Conservation (phyloP, 2,113 vertebrate species). For the Cardinalis cardinalis region DNA sequence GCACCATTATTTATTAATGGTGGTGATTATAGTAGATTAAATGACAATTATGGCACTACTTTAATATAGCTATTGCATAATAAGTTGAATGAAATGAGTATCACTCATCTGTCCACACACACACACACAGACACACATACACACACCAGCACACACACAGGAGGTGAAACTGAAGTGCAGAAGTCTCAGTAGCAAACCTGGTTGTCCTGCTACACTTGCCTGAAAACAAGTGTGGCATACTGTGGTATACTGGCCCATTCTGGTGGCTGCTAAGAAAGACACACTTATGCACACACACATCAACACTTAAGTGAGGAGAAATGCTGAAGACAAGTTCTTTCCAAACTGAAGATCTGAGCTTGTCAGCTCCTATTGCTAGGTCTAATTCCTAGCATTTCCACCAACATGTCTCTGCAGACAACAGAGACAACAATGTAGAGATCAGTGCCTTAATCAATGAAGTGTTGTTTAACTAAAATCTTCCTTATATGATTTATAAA, state of each 20-base stretch:
- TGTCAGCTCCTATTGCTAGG: neutral
- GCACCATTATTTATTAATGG: neutral
- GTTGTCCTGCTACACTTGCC: neutral
- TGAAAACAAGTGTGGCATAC: neutral
- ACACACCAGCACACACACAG: neutral
- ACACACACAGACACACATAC: neutral
- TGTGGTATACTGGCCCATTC: slow-evolving; percentile 27
- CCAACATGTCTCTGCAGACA: neutral
- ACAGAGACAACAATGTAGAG: neutral
- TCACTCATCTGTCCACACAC: neutral
- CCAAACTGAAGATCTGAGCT: neutral
- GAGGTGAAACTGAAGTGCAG: neutral
- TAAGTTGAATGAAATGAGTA: neutral
- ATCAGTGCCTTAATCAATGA: neutral
- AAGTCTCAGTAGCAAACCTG: slow-evolving; percentile 22
- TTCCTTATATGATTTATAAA: neutral
- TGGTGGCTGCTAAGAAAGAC: neutral
- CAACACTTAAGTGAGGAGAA: neutral
- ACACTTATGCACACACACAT: neutral
- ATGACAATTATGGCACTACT: neutral
- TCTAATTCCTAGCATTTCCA: neutral
- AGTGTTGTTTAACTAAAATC: neutral
- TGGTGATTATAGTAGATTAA: neutral
- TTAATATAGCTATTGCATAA: neutral
- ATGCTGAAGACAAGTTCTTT: neutral